A percentile compares a stretch with the other conserved stretches of the same genome.
phyloP scores from a whole-genome alignment of 2,113 vertebrate genomes.

The Noctilio leporinus region DNA sequence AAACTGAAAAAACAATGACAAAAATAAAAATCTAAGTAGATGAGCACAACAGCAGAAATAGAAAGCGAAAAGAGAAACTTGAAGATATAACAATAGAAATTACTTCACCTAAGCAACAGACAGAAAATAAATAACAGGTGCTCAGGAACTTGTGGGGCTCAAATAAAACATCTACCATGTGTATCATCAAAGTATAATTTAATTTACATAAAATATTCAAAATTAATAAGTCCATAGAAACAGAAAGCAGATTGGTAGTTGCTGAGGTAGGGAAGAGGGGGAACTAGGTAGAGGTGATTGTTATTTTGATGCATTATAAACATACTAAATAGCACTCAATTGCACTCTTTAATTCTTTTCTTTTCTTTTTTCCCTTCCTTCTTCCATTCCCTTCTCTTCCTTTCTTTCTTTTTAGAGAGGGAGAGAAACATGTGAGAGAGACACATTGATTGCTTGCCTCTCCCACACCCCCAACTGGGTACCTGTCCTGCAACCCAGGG shows the following conservation, averaged over 20 bases:
- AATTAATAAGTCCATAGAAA: neutral
- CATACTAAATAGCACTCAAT: neutral
- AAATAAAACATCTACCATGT: neutral
- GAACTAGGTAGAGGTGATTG: neutral
- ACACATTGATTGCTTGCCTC: too few relatives aligned
- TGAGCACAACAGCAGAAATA: neutral
- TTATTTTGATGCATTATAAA: neutral
- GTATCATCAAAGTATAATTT: neutral
- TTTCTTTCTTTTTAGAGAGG: too few relatives aligned
- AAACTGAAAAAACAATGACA: neutral
- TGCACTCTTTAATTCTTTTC: too few relatives aligned
- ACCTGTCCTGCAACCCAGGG: too few relatives aligned
- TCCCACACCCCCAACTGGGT: too few relatives aligned
- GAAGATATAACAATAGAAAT: neutral
- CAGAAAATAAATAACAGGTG: neutral
- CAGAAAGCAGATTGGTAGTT: neutral
- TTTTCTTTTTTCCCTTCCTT: too few relatives aligned
- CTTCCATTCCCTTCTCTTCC: too few relatives aligned
- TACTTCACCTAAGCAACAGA: neutral
- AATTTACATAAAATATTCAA: neutral
- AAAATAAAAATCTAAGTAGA: constrained; percentile 2
- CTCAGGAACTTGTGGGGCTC: neutral
- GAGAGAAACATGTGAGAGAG: too few relatives aligned
- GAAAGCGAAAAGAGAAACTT: neutral
- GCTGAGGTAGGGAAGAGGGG: neutral